Base-by-base conservation (phyloP, 2,797 vertebrate species). In the Pelobates cultripes region DNA sequence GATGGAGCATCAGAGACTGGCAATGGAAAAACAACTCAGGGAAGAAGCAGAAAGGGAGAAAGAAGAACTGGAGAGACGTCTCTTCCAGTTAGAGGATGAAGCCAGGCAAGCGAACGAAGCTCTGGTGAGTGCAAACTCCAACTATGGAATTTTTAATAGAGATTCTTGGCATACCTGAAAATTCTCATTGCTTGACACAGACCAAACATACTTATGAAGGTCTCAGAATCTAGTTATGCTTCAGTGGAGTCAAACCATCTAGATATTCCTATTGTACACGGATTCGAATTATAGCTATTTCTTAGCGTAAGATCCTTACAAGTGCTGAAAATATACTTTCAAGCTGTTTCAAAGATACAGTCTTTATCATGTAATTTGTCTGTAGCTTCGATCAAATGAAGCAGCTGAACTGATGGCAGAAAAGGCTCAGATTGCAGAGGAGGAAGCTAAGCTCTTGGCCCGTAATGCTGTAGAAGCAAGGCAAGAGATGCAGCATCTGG, bases 351-450 rank as follows among this genome's bases (percentile, higher is more conserved):
- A 28, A 28, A 28, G 28, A 28, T 28, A 28, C 28, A 28, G 28
- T 28, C 28, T 28, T 28, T 28, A 28, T 28, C 28, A 28, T 28
- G 28, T 28, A 28, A 28, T 28, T 28, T 28, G 28, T 28, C 28
- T 28, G 28, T 28, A 98, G 97, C 88, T 96, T 68, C 94, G 95
- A 40, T 97, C 97, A 0, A 96, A 97, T 89, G 97, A 97, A 88
- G 94, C 96, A 0, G 96, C 97, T 0, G 97, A 98, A 86, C 90
- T 98, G 77, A 89, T 98, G 88, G 97, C 96, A 3, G 97, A 98
- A 90, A 98, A 98, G 86, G 97, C 96, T 75, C 96, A 97, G 91
- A 98, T 98, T 28, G 97, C 96, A 0, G 95, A 97, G 78, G 97
- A 97, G 73, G 97, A 98, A 84, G 97, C 97, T 63, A 97, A 97